Base-by-base conservation (phyloP, 1,140 invertebrate species). In the Onthophagus taurus region DNA sequence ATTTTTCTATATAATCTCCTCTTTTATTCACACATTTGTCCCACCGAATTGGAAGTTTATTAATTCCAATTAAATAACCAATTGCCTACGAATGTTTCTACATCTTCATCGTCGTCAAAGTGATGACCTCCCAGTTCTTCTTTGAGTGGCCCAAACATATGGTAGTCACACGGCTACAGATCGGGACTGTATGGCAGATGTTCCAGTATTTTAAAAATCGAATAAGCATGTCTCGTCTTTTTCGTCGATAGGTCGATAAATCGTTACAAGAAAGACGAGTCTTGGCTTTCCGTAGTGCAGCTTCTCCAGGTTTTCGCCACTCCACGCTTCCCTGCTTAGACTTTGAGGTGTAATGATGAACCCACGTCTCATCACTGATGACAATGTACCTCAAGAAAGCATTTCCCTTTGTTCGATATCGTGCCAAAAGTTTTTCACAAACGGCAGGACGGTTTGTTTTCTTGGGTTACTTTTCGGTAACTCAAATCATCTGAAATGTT, bases 371-470 rank as follows among this genome's bases (percentile, higher is more conserved):
- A n/a, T 26, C 23, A 26, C 23, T 7, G n/a, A n/a, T 26, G 23
- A 13, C 11, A 33, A 33, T 33, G 23, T 26, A n/a, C 23, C 23
- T 26, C 23, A 26, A 6, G 23, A 26, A 26, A 26, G 6, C 31
- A 33, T 33, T 13, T 7, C 31, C 31, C 31, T 33, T 7, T 16
- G 11, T 16, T 33, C 31, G 31, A 33, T 33, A 33, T 33, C 31
- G 31, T 33, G 31, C 31, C 31, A 33, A 33, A n/a, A 33, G 14
- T 16, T 7, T 33, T 33, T 33, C 31, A 33, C 31, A 33, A 6
- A 33, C 14, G 14, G 31, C 31, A 33, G 13, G 31, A 33, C 31
- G 14, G 31, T 65, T 65, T 36, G 64, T 61, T 26, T 64, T 64
- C 16, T 64, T 42, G 23, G 9, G 24, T 42, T 16, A 31, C 7